Conservation (phyloP, 1,140 invertebrate genomes). For the Bursaphelenchus mucronatus region DNA sequence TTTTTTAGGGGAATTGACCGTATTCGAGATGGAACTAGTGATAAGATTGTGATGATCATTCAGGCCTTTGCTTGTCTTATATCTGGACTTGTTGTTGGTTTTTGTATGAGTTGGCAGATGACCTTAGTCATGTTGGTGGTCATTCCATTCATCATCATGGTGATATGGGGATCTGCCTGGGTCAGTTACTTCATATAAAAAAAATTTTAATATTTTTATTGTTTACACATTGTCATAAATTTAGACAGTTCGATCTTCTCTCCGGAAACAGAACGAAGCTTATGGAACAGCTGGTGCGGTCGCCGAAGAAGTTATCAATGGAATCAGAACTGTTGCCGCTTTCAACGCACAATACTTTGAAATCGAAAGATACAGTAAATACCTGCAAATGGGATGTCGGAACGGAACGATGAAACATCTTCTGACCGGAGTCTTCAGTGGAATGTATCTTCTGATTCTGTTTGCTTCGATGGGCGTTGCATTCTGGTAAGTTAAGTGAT, state of each 20-base stretch:
- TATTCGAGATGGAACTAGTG: constrained; percentile 26
- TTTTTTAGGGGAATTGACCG: constrained; percentile 21
- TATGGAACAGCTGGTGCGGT: constrained; percentile 19
- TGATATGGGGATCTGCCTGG: constrained; percentile 2
- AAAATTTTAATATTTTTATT: constrained; percentile 6
- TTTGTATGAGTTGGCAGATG: constrained; percentile 25
- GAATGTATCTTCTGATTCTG: constrained; percentile 67
- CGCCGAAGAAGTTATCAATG: constrained; percentile 74
- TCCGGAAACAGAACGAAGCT: constrained; percentile 26
- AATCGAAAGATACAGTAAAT: constrained; percentile 44
- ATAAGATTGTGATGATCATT: constrained; percentile 21
- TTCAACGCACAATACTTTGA: constrained; percentile 76
- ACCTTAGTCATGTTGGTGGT: constrained; percentile 9
- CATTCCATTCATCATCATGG: constrained; percentile 9
- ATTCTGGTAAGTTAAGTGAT: constrained; percentile 24
- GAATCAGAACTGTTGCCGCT: constrained; percentile 74
- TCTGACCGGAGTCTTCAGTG: constrained; percentile 67
- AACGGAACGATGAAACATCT: constrained; percentile 57
- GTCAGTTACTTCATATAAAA: constrained; percentile 7
- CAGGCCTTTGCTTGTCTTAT: constrained; percentile 16
- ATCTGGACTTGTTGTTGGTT: constrained; percentile 15
- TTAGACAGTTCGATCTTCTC: not conserved
- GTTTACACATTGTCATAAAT: constrained; percentile 7
- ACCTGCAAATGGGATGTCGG: not conserved
- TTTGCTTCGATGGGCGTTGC: constrained; percentile 50